Base-by-base conservation (phyloP, 64 coral and sea anemone species). In the Catalaphyllia jardinei region DNA sequence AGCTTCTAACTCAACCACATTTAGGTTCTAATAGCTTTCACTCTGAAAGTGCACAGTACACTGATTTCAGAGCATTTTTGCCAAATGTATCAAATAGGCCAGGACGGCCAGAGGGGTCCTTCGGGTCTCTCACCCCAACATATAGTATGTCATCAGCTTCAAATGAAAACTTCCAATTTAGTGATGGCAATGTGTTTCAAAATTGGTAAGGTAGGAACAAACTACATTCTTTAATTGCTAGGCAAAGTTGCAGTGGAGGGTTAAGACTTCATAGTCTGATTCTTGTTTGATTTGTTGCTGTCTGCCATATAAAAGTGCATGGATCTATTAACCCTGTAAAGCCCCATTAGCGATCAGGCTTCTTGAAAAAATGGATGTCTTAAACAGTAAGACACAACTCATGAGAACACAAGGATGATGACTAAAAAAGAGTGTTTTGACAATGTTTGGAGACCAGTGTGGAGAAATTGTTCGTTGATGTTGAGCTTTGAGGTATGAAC, bases 401-500 rank as follows among this genome's bases (percentile, higher is more conserved):
- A 19, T 19, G 6, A 77, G 42, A 52, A 77, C 24, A 77, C 22
- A 77, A 77, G 75, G 17, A 77, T 77, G 75, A 77, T 77, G 42
- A 77, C 75, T 77, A 77, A 52, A 77, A 46, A 77, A 22, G 38
- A 77, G 42, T 77, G 33, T 46, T 77, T 52, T 72, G 19, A 72
- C 19, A 72, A 72, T 22, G 39, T 77, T 51, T 51, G 75, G 75
- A 77, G 33, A 77, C 42, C 75, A 46, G 7, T 77, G 20, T 24
- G 75, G 75, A 77, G 17, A 77, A 77, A 51, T 52, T 77, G 75
- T 77, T 77, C 54, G 75, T 77, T 77, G 75, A 52, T 46, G 75
- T 46, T 46, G 1, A 46, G 42, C 42, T 5, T 46, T 46, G 42
- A 8, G 42, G 42, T 4, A 46, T 46, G 7, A 46, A 6, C 42